Base-by-base conservation (phyloP, 1,140 invertebrate species). In the Drosophila leontia region DNA sequence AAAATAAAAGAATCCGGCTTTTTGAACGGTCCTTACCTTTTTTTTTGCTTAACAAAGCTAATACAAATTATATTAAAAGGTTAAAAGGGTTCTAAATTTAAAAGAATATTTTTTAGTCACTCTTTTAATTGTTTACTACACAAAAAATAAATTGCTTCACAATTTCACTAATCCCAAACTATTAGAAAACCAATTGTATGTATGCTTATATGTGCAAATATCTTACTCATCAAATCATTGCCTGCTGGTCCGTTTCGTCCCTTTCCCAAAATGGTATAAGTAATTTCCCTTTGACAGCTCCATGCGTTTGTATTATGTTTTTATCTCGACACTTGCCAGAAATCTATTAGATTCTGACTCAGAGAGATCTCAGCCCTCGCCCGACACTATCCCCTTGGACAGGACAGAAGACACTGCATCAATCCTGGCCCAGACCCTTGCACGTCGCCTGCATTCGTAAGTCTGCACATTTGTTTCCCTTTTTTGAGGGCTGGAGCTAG, bases 401-500 rank as follows among this genome's bases (percentile, higher is more conserved):
- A 53, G 50, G 50, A 35, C 34, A 39, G 35, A 41, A 29, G 45
- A 19, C 72, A 62, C 48, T 87, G 72, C 68, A 80, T 63, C 59
- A 71, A 60, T 78, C 65, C 55, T 41, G 65, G 29, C 35, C 34
- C 19, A 35, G 58, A 58, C 34, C 70, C 82, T 71, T 90, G 85
- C 85, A 90, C 85, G 85, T 82, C 81, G 85, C 85, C 67, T 90
- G 85, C 85, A 88, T 88, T 90, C 83, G 78, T 88, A 90, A 88
- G 84, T 88, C 80, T 88, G 84, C 85, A 84, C 85, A 88, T 87
- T 87, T 85, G 85, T 90, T 85, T 80, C 83, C 67, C 57, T 64
- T 50, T 60, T 79, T 39, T 56, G 53, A 56, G 76, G 64, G n/a
- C 42, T 44, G 51, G 26, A 26, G 26, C 26, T 26, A 26, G 26